phyloP scores from a whole-genome alignment of 37 sponge, comb jelly and placozoan genomes.

The Cliona cf. orientalis region DNA sequence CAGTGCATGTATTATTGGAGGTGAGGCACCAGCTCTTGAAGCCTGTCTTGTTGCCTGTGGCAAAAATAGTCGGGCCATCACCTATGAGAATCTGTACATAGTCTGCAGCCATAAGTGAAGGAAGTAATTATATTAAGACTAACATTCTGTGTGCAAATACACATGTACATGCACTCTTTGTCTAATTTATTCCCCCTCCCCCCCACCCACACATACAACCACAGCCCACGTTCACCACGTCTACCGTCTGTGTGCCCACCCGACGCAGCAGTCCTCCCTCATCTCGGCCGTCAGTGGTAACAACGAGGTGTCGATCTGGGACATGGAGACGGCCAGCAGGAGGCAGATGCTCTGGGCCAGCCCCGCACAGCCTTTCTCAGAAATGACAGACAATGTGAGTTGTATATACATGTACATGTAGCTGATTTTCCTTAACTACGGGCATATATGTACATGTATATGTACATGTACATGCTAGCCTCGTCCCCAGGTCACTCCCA shows the following conservation, averaged over 20 bases:
- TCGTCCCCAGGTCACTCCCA: no score
- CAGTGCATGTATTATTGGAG: no score
- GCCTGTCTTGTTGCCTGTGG: no score
- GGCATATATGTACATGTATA: neutral
- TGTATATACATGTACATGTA: neutral
- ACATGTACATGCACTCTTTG: no score
- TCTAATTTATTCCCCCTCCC: no score
- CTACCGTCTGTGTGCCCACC: conserved; percentile 75
- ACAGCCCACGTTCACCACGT: conserved; percentile 60
- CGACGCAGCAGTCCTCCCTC: conserved; percentile 62
- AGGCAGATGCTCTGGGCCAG: conserved; percentile 85
- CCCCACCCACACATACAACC: neutral
- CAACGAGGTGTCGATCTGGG: conserved; percentile 87
- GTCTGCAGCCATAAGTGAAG: no score
- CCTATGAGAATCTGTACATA: no score
- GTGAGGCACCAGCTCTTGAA: no score
- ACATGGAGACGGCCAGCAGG: conserved; percentile 84
- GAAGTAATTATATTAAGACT: no score
- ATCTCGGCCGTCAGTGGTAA: conserved; percentile 77
- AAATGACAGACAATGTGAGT: conserved; percentile 61
- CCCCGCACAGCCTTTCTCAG: conserved; percentile 44
- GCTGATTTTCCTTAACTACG: neutral
- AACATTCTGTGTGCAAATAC: no score
- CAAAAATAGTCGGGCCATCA: no score
- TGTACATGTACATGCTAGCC: neutral